phyloP scores from a whole-genome alignment of 2,797 vertebrate genomes.

The Brotula barbata region DNA sequence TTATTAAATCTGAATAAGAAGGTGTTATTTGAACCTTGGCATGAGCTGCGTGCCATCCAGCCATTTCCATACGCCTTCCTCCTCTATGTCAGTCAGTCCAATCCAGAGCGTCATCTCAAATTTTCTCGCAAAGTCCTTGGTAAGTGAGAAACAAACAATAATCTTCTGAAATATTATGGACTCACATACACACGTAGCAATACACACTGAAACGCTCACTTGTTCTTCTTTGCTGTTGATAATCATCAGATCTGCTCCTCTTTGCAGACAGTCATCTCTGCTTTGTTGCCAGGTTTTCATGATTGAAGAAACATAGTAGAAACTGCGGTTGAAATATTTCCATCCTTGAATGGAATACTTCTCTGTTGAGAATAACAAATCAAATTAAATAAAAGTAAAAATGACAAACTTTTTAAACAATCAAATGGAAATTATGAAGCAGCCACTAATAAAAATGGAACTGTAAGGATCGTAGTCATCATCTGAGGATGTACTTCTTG shows the following conservation, averaged over 20 bases:
- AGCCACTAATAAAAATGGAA: too few relatives aligned
- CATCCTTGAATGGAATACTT: too few relatives aligned
- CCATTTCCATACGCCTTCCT: conserved; percentile 40
- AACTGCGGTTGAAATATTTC: too few relatives aligned
- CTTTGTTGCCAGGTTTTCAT: conserved; percentile 19
- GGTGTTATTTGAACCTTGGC: conserved; percentile 18
- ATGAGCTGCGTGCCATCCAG: conserved; percentile 41
- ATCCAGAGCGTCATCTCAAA: conserved; percentile 33
- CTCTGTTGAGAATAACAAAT: too few relatives aligned
- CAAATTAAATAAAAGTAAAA: too few relatives aligned
- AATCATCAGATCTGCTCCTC: conserved; percentile 28
- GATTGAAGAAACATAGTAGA: too few relatives aligned
- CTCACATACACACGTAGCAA: not conserved
- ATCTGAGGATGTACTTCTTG: too few relatives aligned
- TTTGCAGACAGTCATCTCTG: conserved; percentile 16
- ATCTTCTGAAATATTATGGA: too few relatives aligned
- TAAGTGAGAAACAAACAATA: not conserved
- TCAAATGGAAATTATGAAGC: too few relatives aligned
- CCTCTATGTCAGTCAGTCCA: conserved; percentile 35
- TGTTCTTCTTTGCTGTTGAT: conserved; percentile 37
- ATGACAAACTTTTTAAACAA: too few relatives aligned
- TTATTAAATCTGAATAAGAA: not conserved
- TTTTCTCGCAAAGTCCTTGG: conserved; percentile 23
- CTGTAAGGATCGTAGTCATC: too few relatives aligned
- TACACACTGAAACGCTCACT: conserved; percentile 24